phyloP scores from a whole-genome alignment of 2,797 vertebrate species.

The Dipus sagitta region DNA sequence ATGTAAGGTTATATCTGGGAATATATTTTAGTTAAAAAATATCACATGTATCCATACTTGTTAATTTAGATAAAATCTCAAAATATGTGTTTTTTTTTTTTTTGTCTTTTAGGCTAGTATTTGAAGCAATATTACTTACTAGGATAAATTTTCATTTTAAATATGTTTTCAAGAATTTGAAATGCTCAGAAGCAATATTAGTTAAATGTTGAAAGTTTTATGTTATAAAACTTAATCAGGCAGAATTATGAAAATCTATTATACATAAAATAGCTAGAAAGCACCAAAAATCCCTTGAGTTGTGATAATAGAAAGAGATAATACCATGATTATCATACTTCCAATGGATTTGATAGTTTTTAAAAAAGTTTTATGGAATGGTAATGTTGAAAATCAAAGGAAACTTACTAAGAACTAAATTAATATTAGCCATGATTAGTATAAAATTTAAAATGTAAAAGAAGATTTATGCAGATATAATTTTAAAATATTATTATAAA shows the following conservation, averaged over 20 bases:
- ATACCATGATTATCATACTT: background rate
- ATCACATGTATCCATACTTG: background rate
- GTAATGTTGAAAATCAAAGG: background rate
- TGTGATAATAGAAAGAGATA: background rate
- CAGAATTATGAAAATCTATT: conserved; percentile 37
- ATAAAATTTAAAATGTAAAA: too few relatives aligned
- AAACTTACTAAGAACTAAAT: too few relatives aligned
- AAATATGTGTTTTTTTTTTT: background rate
- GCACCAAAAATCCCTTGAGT: background rate
- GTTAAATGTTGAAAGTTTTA: background rate
- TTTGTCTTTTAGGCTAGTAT: background rate
- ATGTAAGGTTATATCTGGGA: background rate
- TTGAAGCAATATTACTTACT: conserved; percentile 3
- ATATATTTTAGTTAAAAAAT: background rate
- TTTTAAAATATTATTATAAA: background rate
- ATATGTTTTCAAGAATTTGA: background rate
- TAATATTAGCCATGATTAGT: too few relatives aligned
- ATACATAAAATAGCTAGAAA: conserved; percentile 36
- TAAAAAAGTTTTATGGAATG: background rate
- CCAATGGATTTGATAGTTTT: conserved; percentile 23
- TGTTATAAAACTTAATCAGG: background rate
- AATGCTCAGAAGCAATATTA: background rate
- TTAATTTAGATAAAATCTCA: background rate
- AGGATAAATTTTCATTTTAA: conserved; percentile 19
- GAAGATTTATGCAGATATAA: too few relatives aligned